These are phyloP conservation scores for Hipposideros armiger DNA, from an alignment of 2,113 vertebrate genomes.

Conservation along the genomic window DNA sequence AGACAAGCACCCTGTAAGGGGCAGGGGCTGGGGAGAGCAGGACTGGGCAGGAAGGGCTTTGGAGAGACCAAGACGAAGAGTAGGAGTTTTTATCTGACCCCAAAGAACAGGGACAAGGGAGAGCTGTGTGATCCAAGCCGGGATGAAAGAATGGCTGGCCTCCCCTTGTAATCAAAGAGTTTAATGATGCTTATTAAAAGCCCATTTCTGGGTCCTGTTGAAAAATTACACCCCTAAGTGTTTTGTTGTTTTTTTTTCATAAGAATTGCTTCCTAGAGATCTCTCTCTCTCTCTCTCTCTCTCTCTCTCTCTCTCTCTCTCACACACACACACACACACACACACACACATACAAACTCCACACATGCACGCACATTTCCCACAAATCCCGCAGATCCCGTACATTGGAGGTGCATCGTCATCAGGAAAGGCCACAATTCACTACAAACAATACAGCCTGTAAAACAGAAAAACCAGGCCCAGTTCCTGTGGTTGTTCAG, in stretches of 20 bases:
- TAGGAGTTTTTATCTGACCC: conserved; percentile 80
- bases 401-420: background rate
- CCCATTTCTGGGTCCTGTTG: conserved; percentile 78
- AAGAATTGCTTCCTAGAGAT: conserved; percentile 69
- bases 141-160: conserved; percentile 80
- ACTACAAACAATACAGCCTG: too few relatives aligned
- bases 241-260: conserved; percentile 56
- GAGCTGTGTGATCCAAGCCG: conserved; percentile 81
- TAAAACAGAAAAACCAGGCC: background rate
- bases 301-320: too few relatives aligned
- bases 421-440: background rate
- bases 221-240: conserved; percentile 74
- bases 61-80: conserved; percentile 82
- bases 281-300: too few relatives aligned
- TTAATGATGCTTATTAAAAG: conserved; percentile 87
- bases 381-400: background rate
- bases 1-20: conserved; percentile 74
- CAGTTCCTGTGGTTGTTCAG: background rate
- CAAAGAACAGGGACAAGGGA: conserved; percentile 71
- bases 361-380: background rate
- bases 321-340: background rate
- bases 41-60: conserved; percentile 64
- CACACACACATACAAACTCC: background rate
- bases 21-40: conserved; percentile 64
- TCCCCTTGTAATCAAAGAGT: conserved; percentile 82